Conservation (phyloP, 2,113 vertebrate genomes). For the Podarcis cretensis region DNA sequence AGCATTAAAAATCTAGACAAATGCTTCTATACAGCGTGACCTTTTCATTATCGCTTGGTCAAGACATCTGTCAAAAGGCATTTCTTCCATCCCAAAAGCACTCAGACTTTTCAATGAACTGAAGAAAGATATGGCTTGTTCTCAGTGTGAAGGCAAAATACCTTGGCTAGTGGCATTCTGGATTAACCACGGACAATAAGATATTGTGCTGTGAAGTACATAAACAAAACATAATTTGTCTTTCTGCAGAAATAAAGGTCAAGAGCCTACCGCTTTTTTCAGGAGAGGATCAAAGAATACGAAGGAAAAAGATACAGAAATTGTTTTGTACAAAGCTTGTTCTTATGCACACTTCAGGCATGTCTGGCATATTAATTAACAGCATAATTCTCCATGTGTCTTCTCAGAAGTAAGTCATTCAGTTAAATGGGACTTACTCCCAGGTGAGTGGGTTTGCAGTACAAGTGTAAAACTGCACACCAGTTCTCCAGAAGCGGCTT, state of each 20-base stretch:
- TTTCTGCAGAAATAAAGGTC: slow-evolving; percentile 27
- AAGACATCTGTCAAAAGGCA: slow-evolving; percentile 59
- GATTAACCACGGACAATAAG: slow-evolving; percentile 35
- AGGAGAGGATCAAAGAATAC: neutral
- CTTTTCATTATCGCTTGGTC: slow-evolving; percentile 71
- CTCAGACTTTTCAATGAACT: slow-evolving; percentile 28
- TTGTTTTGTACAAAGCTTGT: neutral
- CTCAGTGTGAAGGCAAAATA: slow-evolving; percentile 14
- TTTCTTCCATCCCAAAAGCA: slow-evolving; percentile 38
- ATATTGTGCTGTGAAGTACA: slow-evolving; percentile 30
- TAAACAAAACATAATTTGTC: slow-evolving; percentile 31
- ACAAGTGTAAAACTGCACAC: neutral
- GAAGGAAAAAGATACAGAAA: neutral
- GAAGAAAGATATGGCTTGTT: neutral
- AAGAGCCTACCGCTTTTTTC: neutral
- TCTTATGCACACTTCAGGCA: neutral
- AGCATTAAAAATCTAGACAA: slow-evolving; percentile 57
- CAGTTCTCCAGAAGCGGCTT: neutral
- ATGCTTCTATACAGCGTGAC: slow-evolving; percentile 47
- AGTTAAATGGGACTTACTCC: neutral
- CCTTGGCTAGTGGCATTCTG: slow-evolving; percentile 7
- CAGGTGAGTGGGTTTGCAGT: neutral
- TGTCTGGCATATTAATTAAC: neutral
- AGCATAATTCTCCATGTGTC: neutral
- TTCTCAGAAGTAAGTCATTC: neutral